These are phyloP conservation scores for Drosophila guanche DNA, from an alignment of 1,140 invertebrate genomes.

Conservation along the genomic window DNA sequence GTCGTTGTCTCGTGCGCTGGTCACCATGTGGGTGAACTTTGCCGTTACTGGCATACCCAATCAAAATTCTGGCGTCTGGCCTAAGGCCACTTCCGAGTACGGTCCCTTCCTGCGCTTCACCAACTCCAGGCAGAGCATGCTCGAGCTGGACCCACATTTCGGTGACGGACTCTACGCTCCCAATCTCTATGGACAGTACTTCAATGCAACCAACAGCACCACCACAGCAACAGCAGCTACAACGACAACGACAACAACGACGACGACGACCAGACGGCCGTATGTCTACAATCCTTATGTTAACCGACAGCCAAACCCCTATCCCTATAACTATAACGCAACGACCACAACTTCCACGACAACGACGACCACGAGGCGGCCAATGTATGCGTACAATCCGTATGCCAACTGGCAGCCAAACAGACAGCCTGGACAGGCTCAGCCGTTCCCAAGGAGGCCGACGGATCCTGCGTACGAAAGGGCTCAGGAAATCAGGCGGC, in stretches of 20 bases:
- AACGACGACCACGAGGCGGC: background rate
- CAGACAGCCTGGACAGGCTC: background rate
- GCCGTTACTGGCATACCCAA: constrained; percentile 58
- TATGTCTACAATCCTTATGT: constrained; percentile 41
- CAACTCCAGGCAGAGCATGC: constrained; percentile 46
- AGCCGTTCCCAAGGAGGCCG: constrained; percentile 1
- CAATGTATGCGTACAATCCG: too few species aligned
- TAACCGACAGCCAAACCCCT: constrained; percentile 15
- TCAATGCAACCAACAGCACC: constrained; percentile 21
- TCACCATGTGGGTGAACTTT: constrained; percentile 75
- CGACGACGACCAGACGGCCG: constrained; percentile 39
- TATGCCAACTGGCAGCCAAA: constrained; percentile 2
- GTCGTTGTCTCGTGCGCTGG: constrained; percentile 58
- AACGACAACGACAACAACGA: constrained; percentile 3
- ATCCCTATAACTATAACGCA: constrained; percentile 1
- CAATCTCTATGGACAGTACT: constrained; percentile 47
- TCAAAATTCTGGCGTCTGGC: constrained; percentile 58
- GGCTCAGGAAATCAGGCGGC: constrained; percentile 14
- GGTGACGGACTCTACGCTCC: constrained; percentile 70
- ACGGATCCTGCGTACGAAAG: constrained; percentile 12
- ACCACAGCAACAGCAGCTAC: background rate
- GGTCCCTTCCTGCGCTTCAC: constrained; percentile 74
- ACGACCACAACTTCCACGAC: constrained; percentile 1
- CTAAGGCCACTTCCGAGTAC: constrained; percentile 59
- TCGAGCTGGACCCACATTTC: constrained; percentile 75